Conservation (phyloP, 2,888 invertebrate genomes). For the Eucriotettix oculatus region DNA sequence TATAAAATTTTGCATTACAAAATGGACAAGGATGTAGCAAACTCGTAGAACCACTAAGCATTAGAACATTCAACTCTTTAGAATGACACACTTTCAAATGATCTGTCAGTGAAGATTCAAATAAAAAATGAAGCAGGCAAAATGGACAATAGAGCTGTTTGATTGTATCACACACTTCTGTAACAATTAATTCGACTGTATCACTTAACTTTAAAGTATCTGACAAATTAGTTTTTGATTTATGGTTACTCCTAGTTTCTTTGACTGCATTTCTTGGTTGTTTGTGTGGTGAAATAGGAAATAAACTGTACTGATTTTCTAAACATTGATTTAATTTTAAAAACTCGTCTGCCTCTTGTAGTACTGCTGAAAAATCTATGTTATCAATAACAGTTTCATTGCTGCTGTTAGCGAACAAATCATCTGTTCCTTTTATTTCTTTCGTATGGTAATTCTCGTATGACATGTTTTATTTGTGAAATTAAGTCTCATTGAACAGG, state of each 20-base stretch:
- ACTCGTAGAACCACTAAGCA: conserved; percentile 6
- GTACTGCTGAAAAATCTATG: conserved; percentile 5
- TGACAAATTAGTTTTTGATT: not conserved
- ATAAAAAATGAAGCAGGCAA: conserved; percentile 15
- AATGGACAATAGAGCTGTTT: conserved; percentile 16
- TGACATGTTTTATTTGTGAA: too few relatives aligned
- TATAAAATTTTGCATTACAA: conserved; percentile 17
- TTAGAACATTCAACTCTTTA: conserved; percentile 11
- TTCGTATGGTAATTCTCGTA: not conserved
- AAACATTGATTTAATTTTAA: not conserved
- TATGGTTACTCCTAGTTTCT: too few relatives aligned
- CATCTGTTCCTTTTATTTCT: conserved; percentile 8
- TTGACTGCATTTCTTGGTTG: too few relatives aligned
- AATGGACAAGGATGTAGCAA: conserved; percentile 15
- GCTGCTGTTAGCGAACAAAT: conserved; percentile 17
- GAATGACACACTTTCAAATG: conserved; percentile 15
- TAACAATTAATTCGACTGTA: not conserved
- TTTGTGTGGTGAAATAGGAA: too few relatives aligned
- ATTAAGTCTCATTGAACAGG: too few relatives aligned
- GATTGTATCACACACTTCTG: not conserved
- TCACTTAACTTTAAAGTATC: conserved; percentile 12
- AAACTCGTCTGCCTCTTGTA: not conserved
- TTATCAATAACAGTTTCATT: conserved; percentile 16
- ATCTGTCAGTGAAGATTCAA: conserved; percentile 16
- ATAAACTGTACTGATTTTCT: too few relatives aligned